Evolutionary conservation across 2,888 invertebrate species (phyloP).

Genomic region (Cyclophora albipunctata): DNA sequence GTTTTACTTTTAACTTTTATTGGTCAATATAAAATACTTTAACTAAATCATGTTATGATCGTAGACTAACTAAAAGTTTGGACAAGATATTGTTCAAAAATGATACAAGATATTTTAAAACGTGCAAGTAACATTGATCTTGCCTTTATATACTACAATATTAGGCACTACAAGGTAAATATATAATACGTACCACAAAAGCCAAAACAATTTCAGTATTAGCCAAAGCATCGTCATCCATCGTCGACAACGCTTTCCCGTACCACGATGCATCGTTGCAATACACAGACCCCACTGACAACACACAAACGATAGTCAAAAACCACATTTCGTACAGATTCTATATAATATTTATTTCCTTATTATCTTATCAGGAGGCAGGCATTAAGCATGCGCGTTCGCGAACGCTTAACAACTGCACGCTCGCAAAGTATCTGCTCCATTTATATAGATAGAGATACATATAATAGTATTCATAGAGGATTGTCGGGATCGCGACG

Average conservation of each 20-base stretch:
- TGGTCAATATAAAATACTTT: no score
- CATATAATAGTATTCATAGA: slow-evolving; percentile 45
- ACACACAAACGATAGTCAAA: slow-evolving; percentile 27
- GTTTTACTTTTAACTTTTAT: no score
- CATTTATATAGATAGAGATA: slow-evolving; percentile 68
- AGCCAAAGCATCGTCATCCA: slow-evolving; percentile 29
- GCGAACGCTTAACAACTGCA: slow-evolving; percentile 65
- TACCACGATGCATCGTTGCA: slow-evolving; percentile 26
- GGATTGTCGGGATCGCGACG: slow-evolving; percentile 32
- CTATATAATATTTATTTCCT: slow-evolving; percentile 23
- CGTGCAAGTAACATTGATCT: no score
- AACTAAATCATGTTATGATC: no score
- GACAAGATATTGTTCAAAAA: no score
- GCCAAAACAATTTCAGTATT: slow-evolving; percentile 46
- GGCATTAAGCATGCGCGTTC: slow-evolving; percentile 43
- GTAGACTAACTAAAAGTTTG: no score
- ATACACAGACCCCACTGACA: slow-evolving; percentile 30
- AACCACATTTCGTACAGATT: slow-evolving; percentile 25
- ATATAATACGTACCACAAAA: slow-evolving; percentile 51
- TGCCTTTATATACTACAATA: no score
- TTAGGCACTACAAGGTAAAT: no score
- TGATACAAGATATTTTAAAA: no score
- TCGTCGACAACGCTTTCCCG: slow-evolving; percentile 26
- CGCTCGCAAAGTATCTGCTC: slow-evolving; percentile 46
- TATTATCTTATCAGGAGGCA: slow-evolving; percentile 28